phyloP scores from a whole-genome alignment of 2,797 vertebrate species.

The Channallabes apus region DNA sequence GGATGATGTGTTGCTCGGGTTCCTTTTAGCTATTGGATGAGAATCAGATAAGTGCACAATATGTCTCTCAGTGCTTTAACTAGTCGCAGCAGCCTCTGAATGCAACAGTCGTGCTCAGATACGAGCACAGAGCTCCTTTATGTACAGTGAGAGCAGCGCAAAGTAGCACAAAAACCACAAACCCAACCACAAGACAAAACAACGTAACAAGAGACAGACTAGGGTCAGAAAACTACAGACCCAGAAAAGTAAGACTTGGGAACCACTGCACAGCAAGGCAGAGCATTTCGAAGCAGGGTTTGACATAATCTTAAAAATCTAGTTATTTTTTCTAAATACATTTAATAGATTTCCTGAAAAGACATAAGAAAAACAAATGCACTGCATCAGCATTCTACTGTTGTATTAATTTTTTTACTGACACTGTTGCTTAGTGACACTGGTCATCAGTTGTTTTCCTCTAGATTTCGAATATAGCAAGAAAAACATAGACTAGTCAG shows the following conservation, averaged over 20 bases:
- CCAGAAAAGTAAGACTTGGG: not conserved
- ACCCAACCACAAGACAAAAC: not conserved
- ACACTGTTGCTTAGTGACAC: not conserved
- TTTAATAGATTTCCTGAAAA: not conserved
- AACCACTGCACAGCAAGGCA: not conserved
- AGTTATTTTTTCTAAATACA: not conserved
- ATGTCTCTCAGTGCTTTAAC: not conserved
- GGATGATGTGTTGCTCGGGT: not conserved
- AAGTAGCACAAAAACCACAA: not conserved
- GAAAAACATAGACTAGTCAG: not conserved
- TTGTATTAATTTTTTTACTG: too few relatives aligned
- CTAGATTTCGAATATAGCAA: not conserved
- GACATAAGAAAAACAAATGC: not conserved
- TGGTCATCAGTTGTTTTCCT: not conserved
- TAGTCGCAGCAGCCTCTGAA: not conserved
- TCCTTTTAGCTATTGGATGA: not conserved
- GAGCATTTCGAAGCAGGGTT: not conserved
- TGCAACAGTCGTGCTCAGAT: not conserved
- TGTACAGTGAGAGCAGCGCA: not conserved
- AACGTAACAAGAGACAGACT: not conserved
- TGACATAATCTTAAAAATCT: not conserved
- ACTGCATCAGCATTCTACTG: not conserved
- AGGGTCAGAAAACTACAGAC: not conserved
- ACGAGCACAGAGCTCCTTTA: constrained; percentile 6
- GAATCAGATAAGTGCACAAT: not conserved